Percentiles rank a stretch among this genome's conserved stretches.
Evolutionary conservation across 1,140 invertebrate genomes (phyloP).

Genomic region (Euura lappo): DNA sequence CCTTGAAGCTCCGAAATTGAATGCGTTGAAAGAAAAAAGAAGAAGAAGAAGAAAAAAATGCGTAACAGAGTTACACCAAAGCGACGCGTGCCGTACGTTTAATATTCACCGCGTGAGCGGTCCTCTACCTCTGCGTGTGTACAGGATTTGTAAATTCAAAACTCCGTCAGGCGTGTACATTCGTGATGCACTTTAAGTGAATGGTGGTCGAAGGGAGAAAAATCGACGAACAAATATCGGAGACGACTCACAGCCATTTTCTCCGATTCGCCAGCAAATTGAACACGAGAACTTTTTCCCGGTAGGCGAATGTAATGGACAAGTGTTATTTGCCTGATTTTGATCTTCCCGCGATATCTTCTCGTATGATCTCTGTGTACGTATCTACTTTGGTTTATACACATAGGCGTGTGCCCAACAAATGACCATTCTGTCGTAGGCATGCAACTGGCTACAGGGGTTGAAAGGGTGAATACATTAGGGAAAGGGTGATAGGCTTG

Average conservation of each 20-base stretch:
- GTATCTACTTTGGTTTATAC: not conserved
- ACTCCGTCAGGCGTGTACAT: not conserved
- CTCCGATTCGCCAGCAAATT: too few relatives aligned
- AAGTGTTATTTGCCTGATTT: too few relatives aligned
- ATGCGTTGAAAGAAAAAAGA: constrained; percentile 8
- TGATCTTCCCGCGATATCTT: not conserved
- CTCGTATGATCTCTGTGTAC: constrained; percentile 4
- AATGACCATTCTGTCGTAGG: constrained; percentile 28
- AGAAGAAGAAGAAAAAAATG: constrained; percentile 5
- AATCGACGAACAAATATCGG: too few relatives aligned
- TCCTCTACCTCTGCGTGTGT: not conserved
- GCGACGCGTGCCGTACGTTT: constrained; percentile 12
- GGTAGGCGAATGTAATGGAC: too few relatives aligned
- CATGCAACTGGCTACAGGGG: constrained; percentile 16
- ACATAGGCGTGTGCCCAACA: constrained; percentile 21
- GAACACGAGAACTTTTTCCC: too few relatives aligned
- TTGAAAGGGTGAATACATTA: constrained; percentile 31
- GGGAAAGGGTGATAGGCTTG: constrained; percentile 4
- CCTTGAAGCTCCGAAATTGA: constrained; percentile 10
- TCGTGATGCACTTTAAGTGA: not conserved
- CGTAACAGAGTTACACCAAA: constrained; percentile 19
- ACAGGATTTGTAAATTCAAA: constrained; percentile 4
- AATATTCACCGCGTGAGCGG: not conserved
- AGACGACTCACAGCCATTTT: too few relatives aligned
- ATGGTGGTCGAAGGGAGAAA: not conserved